phyloP scores from a whole-genome alignment of 2,888 invertebrate species.

The Torymus texanus region DNA sequence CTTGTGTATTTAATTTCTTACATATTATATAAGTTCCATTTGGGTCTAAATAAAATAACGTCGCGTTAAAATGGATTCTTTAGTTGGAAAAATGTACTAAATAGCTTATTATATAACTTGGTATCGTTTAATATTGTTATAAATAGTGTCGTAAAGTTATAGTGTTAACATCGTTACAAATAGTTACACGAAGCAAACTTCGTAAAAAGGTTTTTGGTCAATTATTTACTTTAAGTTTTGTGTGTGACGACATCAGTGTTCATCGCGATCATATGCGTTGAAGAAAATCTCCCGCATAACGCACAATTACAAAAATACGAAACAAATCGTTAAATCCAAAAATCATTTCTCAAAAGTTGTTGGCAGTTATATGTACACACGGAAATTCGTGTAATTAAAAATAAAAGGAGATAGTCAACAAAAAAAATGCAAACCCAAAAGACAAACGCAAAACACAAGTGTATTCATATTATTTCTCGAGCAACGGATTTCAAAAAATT shows the following conservation, averaged over 20 bases:
- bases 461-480: too few relatives aligned
- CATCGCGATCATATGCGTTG: not conserved
- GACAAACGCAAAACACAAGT: too few relatives aligned
- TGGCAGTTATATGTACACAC: not conserved
- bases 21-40: constrained; percentile 3
- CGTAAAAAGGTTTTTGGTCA: constrained; percentile 34
- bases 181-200: not conserved
- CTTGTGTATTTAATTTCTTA: constrained; percentile 14
- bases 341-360: too few relatives aligned
- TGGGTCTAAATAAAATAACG: constrained; percentile 7
- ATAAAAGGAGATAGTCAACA: not conserved
- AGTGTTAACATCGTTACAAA: constrained; percentile 1
- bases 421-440: not conserved
- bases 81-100: constrained; percentile 20
- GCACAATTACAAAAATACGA: too few relatives aligned
- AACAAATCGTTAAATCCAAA: too few relatives aligned
- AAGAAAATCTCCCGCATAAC: too few relatives aligned
- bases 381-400: not conserved
- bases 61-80: not conserved
- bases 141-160: not conserved
- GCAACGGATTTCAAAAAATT: constrained; percentile 27
- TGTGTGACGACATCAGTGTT: constrained; percentile 12
- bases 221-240: constrained; percentile 22
- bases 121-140: constrained; percentile 22
- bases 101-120: constrained; percentile 13